Evolutionary conservation across 2,113 vertebrate species (phyloP), one percentile per base, ranked within the genome.

Genomic region (Odobenus rosmarus): DNA sequence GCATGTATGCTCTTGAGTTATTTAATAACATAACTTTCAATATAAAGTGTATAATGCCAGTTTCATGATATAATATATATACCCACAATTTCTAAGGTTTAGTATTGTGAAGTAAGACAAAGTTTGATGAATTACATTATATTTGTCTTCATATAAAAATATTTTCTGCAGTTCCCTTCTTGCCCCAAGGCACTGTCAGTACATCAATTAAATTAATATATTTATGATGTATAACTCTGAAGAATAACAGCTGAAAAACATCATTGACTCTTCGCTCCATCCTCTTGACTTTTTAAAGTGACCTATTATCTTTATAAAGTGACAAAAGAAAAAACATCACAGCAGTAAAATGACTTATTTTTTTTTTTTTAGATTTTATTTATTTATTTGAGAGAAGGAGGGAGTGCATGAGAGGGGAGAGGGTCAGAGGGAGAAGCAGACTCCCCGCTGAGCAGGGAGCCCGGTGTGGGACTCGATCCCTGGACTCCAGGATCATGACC

Each of bases 61-160:
- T 62, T 92, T 64, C 8, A 96, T 94, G 26, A 1, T 59, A 79
- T 57, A 96, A 28, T 80, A 71, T 51, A 3, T 82, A 97, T 96
- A 51, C 9, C 28, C 8, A 86, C 31, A 28, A 31, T 93, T 92
- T 96, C 64, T 96, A 2, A 59, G 18, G 0, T 61, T 95, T 53
- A 69, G 2, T 33, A 16, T 7, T 93, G 51, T 19, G 11, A 49
- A 95, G 39, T 51, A 97, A 95, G 24, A 39, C 33, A 86, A 89
- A 39, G 2, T 1, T 53, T 86, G 36, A 76, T 71, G 10, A 51
- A 51, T 67, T 82, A 77, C 4, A 51, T 72, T n/a, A 62, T 49
- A 95, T 89, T 91, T 71, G 8, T 72, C 53, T 91, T 33, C 10
- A 80, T 67, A 77, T 8, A 90, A 85, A 83, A 86, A 77, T 0